phyloP scores from a whole-genome alignment of 2,113 vertebrate genomes.

The Capra hircus region DNA sequence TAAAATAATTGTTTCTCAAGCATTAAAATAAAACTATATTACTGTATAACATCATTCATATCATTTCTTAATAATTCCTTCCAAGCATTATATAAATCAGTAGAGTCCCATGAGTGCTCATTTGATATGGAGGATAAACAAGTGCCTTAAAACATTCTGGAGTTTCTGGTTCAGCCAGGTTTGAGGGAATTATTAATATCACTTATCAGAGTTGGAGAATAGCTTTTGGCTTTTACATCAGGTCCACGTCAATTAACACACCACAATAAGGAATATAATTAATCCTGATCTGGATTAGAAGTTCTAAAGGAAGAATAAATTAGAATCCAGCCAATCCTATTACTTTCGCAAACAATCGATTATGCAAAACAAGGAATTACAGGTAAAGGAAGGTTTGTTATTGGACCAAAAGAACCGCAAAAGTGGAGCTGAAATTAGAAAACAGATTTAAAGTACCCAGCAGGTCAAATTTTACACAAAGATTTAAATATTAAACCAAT shows the following conservation, averaged over 20 bases:
- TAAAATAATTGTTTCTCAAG: background rate
- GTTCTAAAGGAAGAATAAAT: constrained; percentile 55
- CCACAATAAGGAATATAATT: background rate
- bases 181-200: constrained; percentile 30
- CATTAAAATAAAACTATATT: background rate
- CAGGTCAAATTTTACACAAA: constrained; percentile 15
- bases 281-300: constrained; percentile 39
- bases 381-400: background rate
- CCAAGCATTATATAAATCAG: background rate
- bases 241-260: constrained; percentile 10
- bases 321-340: constrained; percentile 19
- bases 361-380: constrained; percentile 38
- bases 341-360: constrained; percentile 43
- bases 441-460: constrained; percentile 45
- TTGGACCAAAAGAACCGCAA: background rate
- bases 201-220: background rate
- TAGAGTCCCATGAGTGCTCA: background rate
- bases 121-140: background rate
- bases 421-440: background rate
- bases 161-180: background rate
- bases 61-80: constrained; percentile 12
- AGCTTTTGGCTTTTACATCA: constrained; percentile 44
- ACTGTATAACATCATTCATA: background rate
- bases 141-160: background rate
- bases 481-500: background rate